These are phyloP conservation scores for Pantelozetes paolii DNA, from an alignment of 2,888 invertebrate species.

Conservation along the genomic window DNA sequence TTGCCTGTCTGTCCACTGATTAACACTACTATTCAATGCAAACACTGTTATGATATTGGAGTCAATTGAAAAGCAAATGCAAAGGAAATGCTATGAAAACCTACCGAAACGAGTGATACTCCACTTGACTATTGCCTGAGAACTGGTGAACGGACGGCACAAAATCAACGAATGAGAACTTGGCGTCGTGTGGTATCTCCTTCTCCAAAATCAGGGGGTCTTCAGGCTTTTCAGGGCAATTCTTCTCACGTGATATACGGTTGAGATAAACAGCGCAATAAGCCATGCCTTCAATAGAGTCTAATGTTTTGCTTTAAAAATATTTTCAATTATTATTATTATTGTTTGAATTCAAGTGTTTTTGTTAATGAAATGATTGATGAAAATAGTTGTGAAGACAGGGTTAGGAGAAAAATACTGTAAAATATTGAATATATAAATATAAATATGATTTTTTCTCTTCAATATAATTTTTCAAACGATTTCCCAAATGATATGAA, in stretches of 20 bases:
- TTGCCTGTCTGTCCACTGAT: no score
- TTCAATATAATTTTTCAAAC: no score
- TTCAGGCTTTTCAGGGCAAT: slow-evolving; percentile 40
- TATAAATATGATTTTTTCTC: no score
- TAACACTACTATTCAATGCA: no score
- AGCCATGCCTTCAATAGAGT: slow-evolving; percentile 4
- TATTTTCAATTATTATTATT: background rate
- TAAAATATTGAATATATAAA: no score
- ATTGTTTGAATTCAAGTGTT: background rate
- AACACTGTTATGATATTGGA: no score
- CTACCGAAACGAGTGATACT: slow-evolving; percentile 39
- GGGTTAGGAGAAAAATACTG: no score
- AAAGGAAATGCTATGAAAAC: no score
- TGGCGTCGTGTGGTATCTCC: slow-evolving; percentile 38
- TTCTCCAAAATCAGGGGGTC: slow-evolving; percentile 38
- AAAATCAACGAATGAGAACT: slow-evolving; percentile 39
- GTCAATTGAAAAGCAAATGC: no score
- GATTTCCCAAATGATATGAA: no score
- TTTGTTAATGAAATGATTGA: no score
- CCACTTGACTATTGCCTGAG: slow-evolving; percentile 31
- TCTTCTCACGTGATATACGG: slow-evolving; percentile 39
- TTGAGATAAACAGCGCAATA: slow-evolving; percentile 42
- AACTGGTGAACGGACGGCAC: slow-evolving; percentile 39
- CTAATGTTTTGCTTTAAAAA: background rate
- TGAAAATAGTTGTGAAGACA: no score